A percentile compares a stretch with the other conserved stretches of the same genome.
Evolutionary conservation across 1,140 invertebrate species (phyloP).

Genomic region (Probaryconus sp.): DNA sequence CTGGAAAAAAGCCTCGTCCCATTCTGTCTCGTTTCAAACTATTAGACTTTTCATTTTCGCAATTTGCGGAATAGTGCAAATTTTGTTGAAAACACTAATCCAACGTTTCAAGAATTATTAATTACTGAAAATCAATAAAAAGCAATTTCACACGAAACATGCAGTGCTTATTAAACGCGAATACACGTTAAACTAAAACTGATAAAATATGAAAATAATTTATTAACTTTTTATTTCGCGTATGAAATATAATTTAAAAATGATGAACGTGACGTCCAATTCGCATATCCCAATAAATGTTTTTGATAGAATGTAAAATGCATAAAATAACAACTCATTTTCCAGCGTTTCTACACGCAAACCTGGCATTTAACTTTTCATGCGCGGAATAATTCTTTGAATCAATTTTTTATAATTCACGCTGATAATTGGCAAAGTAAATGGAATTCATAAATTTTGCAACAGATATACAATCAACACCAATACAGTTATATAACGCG

Average conservation of each 20-base stretch:
- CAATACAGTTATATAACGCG: too few relatives aligned
- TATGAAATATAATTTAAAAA: constrained; percentile 9
- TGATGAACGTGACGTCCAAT: constrained; percentile 7
- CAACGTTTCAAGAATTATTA: too few relatives aligned
- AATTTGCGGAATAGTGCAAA: too few relatives aligned
- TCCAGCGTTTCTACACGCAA: too few relatives aligned
- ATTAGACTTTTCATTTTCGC: too few relatives aligned
- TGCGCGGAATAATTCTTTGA: constrained; percentile 9
- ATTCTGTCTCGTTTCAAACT: too few relatives aligned
- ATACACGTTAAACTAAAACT: constrained; percentile 7
- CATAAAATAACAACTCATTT: constrained; percentile 33
- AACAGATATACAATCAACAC: too few relatives aligned
- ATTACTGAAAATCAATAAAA: background rate
- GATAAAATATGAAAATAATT: constrained; percentile 14
- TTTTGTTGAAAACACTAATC: too few relatives aligned
- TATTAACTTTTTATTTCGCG: constrained; percentile 16
- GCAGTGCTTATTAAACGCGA: constrained; percentile 2
- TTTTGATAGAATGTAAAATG: constrained; percentile 42
- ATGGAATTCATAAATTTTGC: constrained; percentile 43
- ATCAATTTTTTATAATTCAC: constrained; percentile 9
- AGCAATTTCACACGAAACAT: constrained; percentile 12
- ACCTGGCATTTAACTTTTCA: too few relatives aligned
- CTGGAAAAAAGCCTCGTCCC: constrained; percentile 25
- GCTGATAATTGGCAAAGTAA: constrained; percentile 35
- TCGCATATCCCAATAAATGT: constrained; percentile 28